Conservation (phyloP, 2,888 invertebrate genomes). For the Rhagium mordax region DNA sequence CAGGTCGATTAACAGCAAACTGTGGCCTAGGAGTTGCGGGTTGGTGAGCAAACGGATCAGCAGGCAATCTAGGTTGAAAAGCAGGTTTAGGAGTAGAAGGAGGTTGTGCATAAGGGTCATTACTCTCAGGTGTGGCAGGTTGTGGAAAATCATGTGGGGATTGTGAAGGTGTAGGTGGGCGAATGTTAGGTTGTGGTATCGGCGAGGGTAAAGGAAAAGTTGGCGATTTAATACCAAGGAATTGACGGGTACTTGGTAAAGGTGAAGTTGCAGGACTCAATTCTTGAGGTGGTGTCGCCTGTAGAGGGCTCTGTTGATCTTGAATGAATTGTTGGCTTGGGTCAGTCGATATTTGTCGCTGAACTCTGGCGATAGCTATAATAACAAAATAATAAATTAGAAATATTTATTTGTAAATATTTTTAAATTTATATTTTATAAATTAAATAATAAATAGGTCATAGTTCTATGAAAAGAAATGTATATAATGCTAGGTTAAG, state of each 20-base stretch:
- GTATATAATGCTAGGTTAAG: no score
- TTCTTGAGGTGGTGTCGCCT: slow-evolving; percentile 62
- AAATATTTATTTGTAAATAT: neutral
- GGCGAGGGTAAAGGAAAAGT: slow-evolving; percentile 58
- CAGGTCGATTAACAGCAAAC: slow-evolving; percentile 65
- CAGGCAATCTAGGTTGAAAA: slow-evolving; percentile 58
- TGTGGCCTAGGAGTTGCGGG: slow-evolving; percentile 74
- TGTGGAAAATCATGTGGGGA: slow-evolving; percentile 57
- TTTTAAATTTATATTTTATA: neutral
- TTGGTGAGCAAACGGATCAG: slow-evolving; percentile 71
- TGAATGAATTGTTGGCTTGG: slow-evolving; percentile 61
- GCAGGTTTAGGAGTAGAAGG: slow-evolving; percentile 72
- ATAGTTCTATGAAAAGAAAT: no score
- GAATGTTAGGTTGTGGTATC: slow-evolving; percentile 55
- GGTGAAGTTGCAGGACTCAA: slow-evolving; percentile 62
- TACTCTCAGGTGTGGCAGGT: slow-evolving; percentile 59
- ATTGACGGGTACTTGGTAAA: slow-evolving; percentile 62
- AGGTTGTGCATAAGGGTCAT: slow-evolving; percentile 72
- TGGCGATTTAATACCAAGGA: slow-evolving; percentile 65
- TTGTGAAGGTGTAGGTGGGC: slow-evolving; percentile 61
- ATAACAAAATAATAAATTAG: slow-evolving; percentile 38
- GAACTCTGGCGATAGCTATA: slow-evolving; percentile 74
- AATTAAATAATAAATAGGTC: no score
- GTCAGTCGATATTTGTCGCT: slow-evolving; percentile 71
- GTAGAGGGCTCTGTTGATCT: slow-evolving; percentile 62